Evolutionary conservation across 2,113 vertebrate genomes (phyloP), one percentile per base, ranked within the genome.

Genomic region (Rattus rattus): DNA sequence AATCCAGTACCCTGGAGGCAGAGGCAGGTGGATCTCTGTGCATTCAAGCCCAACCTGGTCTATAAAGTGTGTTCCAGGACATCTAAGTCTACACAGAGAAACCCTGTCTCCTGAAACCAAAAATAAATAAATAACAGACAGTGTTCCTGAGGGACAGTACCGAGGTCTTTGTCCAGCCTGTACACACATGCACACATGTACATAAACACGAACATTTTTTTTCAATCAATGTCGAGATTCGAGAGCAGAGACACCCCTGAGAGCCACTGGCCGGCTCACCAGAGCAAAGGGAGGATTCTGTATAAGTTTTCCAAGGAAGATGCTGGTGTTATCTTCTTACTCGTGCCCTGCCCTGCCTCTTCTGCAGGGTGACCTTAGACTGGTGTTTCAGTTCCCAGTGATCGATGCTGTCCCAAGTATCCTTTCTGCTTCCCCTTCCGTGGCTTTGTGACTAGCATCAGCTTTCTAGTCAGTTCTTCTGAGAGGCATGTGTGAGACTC

Each of bases 241-340:
- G 4, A 30, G 39, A 73, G 28, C 52, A n/a, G 20, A 90, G 43
- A 36, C 3, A 5, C 0, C 1, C 39, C 56, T 61, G 17, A 26
- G 80, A 70, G 17, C 4, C 7, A 16, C 26, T 22, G n/a, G 10
- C 39, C 11, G 0, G 72, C 65, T 77, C 24, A 43, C 76, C 26
- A 13, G 75, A 39, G 26, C 5, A 20, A 49, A 56, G 73, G 77
- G 26, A 33, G 20, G 0, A 8, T 47, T 91, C 81, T 70, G 69
- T 52, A 4, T 36, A 24, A 24, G 0, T 43, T 75, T 92, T 76
- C 80, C 17, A 65, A 52, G 70, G 28, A 61, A 22, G 24, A 65
- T 24, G 43, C 10, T 43, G 39, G 24, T 75, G 26, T 20, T 13
- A 0, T 0, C 12, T 8, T 22, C 54, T 36, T 20, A 13, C 10